These are phyloP conservation scores for Drosophila greeni DNA, from an alignment of 2,888 invertebrate species.

Conservation along the genomic window DNA sequence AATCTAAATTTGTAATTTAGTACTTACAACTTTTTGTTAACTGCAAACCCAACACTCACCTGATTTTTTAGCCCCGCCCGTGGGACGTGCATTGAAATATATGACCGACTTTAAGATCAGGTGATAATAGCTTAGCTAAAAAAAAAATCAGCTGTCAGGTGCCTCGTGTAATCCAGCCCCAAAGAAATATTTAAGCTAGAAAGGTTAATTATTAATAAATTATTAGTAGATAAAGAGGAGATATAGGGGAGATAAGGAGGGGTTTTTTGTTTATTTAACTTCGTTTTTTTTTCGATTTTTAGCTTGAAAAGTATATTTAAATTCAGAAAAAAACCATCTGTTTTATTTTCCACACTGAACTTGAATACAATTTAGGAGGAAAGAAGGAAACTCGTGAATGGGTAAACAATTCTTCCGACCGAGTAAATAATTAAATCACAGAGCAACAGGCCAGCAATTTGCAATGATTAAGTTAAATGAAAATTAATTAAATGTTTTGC, in stretches of 20 bases:
- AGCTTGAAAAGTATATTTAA: too few relatives aligned
- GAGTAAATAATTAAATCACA: slow-evolving; percentile 6
- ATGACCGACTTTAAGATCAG: not conserved
- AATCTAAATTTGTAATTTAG: too few relatives aligned
- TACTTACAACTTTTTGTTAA: not conserved
- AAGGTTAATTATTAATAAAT: too few relatives aligned
- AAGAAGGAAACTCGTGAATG: not conserved
- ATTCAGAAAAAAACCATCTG: not conserved
- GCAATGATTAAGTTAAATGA: slow-evolving; percentile 13
- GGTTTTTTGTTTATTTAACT: not conserved
- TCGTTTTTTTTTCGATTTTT: too few relatives aligned
- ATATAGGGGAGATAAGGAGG: too few relatives aligned
- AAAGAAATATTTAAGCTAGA: not conserved
- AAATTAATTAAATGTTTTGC: slow-evolving; percentile 10
- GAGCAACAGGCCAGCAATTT: slow-evolving; percentile 7
- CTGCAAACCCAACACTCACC: not conserved
- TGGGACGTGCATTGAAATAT: not conserved
- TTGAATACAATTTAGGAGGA: not conserved
- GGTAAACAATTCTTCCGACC: slow-evolving; percentile 13
- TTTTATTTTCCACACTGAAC: slow-evolving; percentile 1
- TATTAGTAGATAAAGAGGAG: too few relatives aligned
- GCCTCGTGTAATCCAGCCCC: not conserved
- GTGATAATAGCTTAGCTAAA: slow-evolving; percentile 4
- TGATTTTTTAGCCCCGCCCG: not conserved
- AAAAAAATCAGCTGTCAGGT: slow-evolving; percentile 25